These are phyloP conservation scores for Thinocorus orbignyianus DNA, from an alignment of 2,113 vertebrate species.

Conservation along the genomic window DNA sequence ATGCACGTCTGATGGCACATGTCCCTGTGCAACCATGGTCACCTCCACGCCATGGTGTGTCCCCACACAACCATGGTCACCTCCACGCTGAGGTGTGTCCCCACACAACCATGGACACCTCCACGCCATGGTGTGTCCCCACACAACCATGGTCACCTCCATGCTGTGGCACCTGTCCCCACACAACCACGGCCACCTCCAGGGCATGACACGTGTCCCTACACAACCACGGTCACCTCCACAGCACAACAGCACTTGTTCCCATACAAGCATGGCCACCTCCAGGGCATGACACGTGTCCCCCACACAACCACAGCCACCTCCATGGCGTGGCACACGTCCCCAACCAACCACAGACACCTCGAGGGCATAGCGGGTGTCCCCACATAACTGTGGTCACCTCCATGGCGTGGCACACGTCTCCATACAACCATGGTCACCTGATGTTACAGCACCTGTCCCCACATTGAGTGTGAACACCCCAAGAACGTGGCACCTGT, in stretches of 20 bases:
- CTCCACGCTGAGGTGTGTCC: background rate
- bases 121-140: rapidly evolving
- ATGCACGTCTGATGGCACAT: too few species aligned
- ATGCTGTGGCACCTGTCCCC: background rate
- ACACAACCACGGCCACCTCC: background rate
- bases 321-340: background rate
- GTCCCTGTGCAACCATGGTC: background rate
- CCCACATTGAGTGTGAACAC: rapidly evolving
- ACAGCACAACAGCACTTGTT: rapidly evolving
- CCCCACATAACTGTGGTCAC: too few species aligned
- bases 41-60: too few species aligned
- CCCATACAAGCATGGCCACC: rapidly evolving
- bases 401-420: too few species aligned
- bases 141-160: background rate
- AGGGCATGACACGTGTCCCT: background rate
- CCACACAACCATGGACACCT: background rate
- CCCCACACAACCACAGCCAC: rapidly evolving
- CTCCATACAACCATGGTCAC: background rate
- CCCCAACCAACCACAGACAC: background rate
- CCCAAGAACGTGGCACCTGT: rapidly evolving
- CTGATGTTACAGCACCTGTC: rapidly evolving
- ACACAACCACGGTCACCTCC: rapidly evolving
- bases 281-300: background rate
- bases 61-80: rapidly evolving
- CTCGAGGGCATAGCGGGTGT: too few species aligned